These are phyloP conservation scores for Orchesellides sinensis DNA, from an alignment of 2,888 invertebrate species.

Conservation along the genomic window DNA sequence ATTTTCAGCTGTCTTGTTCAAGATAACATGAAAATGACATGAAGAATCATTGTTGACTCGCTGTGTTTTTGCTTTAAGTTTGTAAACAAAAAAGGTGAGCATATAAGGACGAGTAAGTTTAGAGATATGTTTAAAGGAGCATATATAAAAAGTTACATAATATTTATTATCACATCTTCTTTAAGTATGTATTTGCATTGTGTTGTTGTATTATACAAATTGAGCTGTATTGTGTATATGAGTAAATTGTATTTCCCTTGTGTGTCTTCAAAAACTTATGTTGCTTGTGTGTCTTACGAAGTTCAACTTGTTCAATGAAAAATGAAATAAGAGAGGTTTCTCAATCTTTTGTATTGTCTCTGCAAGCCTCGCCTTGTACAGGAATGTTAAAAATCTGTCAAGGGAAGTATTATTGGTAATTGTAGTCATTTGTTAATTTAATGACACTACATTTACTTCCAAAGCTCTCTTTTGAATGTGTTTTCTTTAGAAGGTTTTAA, in stretches of 20 bases:
- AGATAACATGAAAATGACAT: slow-evolving; percentile 25
- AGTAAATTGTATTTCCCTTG: too few relatives aligned
- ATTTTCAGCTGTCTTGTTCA: slow-evolving; percentile 21
- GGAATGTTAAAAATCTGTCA: slow-evolving; percentile 25
- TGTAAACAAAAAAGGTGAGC: slow-evolving; percentile 15
- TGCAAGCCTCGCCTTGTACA: not conserved
- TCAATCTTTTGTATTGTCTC: not conserved
- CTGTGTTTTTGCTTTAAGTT: slow-evolving; percentile 5
- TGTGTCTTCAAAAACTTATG: slow-evolving; percentile 11
- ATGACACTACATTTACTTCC: too few relatives aligned
- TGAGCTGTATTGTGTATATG: too few relatives aligned
- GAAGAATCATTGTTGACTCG: slow-evolving; percentile 28
- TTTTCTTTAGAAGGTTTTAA: too few relatives aligned
- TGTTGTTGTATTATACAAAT: not conserved
- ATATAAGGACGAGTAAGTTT: not conserved
- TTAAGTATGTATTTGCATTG: not conserved
- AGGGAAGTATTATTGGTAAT: not conserved
- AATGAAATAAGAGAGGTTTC: not conserved
- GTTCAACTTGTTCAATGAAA: not conserved
- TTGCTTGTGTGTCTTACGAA: not conserved
- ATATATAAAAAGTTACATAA: not conserved
- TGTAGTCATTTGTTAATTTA: slow-evolving; percentile 8
- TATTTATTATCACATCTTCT: slow-evolving; percentile 11
- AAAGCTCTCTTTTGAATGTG: too few relatives aligned
- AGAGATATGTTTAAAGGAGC: not conserved